Evolutionary conservation across 1,140 invertebrate species (phyloP).

Genomic region (Proales similis): DNA sequence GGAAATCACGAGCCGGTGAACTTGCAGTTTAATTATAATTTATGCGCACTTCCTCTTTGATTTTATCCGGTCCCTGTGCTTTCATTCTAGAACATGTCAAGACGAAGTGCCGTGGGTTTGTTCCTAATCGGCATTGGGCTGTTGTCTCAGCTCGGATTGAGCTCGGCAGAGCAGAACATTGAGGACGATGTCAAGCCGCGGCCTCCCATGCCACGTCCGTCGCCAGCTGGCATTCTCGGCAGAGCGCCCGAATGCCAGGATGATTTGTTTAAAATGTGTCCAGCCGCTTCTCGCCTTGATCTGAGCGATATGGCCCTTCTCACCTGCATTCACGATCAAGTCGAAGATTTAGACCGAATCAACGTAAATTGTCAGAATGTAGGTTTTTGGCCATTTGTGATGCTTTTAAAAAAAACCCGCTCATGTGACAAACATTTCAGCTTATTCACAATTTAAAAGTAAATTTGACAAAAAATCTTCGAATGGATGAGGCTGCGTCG

Average conservation of each 20-base stretch:
- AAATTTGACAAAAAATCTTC: slow-evolving; percentile 65
- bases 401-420: slow-evolving; percentile 39
- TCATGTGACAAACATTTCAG: slow-evolving; percentile 41
- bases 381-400: not conserved
- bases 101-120: too few species aligned
- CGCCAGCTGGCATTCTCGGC: not conserved
- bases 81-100: too few species aligned
- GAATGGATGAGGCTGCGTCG: slow-evolving; percentile 63
- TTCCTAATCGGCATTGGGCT: too few species aligned
- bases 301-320: not conserved
- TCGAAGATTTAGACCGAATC: slow-evolving; percentile 6
- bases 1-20: too few species aligned
- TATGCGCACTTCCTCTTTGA: too few species aligned
- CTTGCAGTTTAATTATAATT: too few species aligned
- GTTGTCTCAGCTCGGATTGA: too few species aligned
- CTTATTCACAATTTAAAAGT: slow-evolving; percentile 67
- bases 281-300: not conserved
- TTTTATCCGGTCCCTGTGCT: too few species aligned
- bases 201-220: not conserved
- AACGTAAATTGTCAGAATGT: slow-evolving; percentile 37
- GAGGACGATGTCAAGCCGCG: too few species aligned
- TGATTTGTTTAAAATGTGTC: slow-evolving; percentile 8
- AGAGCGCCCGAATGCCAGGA: slow-evolving; percentile 1
- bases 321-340: slow-evolving; percentile 20
- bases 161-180: too few species aligned